These are phyloP conservation scores for Hippopotamus amphibius DNA, from an alignment of 2,113 vertebrate species.

Conservation along the genomic window DNA sequence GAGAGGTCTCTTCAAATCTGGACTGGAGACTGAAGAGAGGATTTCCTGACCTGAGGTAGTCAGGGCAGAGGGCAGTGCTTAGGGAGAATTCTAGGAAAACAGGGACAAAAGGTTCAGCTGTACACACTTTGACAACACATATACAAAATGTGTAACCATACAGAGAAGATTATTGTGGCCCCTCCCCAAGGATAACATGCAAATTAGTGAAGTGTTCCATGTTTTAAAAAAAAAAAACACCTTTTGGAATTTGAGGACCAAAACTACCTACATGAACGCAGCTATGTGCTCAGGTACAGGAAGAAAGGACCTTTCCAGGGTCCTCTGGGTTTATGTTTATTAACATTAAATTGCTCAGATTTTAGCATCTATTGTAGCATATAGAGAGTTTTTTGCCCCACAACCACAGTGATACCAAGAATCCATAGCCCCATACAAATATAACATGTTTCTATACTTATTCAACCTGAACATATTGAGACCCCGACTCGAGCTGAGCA, in stretches of 20 bases:
- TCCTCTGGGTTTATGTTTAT: background rate
- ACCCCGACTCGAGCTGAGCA: background rate
- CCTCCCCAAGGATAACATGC: background rate
- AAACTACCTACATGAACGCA: background rate
- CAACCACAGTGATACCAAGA: background rate
- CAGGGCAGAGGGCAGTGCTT: background rate
- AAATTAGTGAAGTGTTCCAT: background rate
- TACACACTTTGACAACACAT: background rate
- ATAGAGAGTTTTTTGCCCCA: background rate
- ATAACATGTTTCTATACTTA: constrained; percentile 10
- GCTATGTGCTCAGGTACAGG: background rate
- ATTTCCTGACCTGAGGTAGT: background rate
- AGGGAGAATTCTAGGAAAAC: background rate
- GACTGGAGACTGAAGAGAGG: background rate
- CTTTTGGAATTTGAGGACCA: background rate
- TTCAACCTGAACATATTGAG: background rate
- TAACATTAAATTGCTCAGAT: constrained; percentile 48
- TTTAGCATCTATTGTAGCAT: background rate
- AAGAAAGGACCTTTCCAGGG: constrained; percentile 21
- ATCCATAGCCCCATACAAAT: background rate
- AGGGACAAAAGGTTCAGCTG: background rate
- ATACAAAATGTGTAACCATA: background rate
- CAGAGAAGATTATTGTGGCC: background rate
- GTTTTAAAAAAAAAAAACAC: background rate
- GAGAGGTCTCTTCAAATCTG: background rate